Conservation (phyloP, 2,888 invertebrate species). For the Catocala sponsa region DNA sequence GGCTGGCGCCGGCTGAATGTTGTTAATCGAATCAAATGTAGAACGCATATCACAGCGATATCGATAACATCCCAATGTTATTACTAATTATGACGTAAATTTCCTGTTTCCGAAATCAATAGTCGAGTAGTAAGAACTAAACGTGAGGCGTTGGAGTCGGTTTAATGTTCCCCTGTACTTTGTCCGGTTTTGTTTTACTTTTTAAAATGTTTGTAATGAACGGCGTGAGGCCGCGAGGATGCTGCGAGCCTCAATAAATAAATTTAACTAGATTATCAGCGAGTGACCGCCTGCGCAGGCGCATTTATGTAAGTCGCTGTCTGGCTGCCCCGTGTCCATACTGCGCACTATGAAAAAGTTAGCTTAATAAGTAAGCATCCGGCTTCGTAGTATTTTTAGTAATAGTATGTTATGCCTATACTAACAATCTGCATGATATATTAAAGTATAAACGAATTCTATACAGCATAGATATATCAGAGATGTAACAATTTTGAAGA, state of each 20-base stretch:
- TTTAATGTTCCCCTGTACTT: conserved; percentile 7
- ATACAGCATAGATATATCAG: too few species aligned
- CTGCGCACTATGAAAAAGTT: too few species aligned
- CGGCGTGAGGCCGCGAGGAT: conserved; percentile 55
- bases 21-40: conserved; percentile 6
- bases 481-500: too few species aligned
- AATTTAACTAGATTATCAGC: conserved; percentile 81
- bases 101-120: conserved; percentile 22
- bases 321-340: conserved; percentile 24
- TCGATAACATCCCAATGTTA: conserved; percentile 24
- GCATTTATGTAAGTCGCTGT: conserved; percentile 43
- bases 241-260: conserved; percentile 68
- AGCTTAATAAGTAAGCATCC: too few species aligned
- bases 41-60: conserved; percentile 22
- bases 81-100: conserved; percentile 36
- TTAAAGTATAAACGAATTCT: too few species aligned
- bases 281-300: conserved; percentile 50
- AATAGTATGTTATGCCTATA: too few species aligned
- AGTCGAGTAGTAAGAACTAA: conserved; percentile 3
- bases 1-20: conserved; percentile 34
- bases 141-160: neutral
- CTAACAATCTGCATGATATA: too few species aligned
- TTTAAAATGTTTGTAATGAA: conserved; percentile 43
- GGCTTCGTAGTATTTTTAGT: too few species aligned
- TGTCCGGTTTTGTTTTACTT: conserved; percentile 38